Conservation (phyloP, 2,888 invertebrate species). For the Brachylomia viminalis region DNA sequence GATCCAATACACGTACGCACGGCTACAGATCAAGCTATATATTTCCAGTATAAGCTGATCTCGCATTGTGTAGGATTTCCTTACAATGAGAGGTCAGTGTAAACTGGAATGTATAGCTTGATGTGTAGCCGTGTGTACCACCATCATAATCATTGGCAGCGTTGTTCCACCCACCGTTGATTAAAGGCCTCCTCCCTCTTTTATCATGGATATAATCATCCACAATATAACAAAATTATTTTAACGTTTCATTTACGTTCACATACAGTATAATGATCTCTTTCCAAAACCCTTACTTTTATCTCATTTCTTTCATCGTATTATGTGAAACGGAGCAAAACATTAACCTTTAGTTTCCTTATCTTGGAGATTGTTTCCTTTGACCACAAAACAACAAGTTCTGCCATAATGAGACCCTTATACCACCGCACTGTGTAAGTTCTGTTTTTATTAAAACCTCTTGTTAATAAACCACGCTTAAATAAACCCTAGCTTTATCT, state of each 20-base stretch:
- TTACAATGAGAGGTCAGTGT: too few species aligned
- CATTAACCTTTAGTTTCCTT: slow-evolving; percentile 42
- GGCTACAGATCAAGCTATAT: too few species aligned
- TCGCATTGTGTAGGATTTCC: too few species aligned
- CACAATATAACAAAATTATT: background rate
- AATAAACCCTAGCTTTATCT: background rate
- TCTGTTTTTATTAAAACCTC: slow-evolving; percentile 64
- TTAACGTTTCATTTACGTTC: background rate
- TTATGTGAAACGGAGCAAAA: slow-evolving; percentile 34
- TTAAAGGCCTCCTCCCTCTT: background rate
- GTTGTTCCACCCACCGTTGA: too few species aligned
- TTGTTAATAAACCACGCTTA: background rate
- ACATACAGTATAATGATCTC: slow-evolving; percentile 3
- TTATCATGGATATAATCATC: background rate
- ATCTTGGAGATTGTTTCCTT: slow-evolving; percentile 48
- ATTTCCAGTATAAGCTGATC: too few species aligned
- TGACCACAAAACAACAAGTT: slow-evolving; percentile 49
- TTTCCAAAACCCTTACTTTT: slow-evolving; percentile 4
- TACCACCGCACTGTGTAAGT: slow-evolving; percentile 48
- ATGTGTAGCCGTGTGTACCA: too few species aligned
- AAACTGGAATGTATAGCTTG: too few species aligned
- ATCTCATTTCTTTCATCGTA: slow-evolving; percentile 16
- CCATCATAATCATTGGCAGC: too few species aligned
- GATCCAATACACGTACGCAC: too few species aligned
- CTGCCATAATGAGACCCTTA: slow-evolving; percentile 53